Base-by-base conservation (phyloP, 2,888 invertebrate genomes). In the Molanna angustata region DNA sequence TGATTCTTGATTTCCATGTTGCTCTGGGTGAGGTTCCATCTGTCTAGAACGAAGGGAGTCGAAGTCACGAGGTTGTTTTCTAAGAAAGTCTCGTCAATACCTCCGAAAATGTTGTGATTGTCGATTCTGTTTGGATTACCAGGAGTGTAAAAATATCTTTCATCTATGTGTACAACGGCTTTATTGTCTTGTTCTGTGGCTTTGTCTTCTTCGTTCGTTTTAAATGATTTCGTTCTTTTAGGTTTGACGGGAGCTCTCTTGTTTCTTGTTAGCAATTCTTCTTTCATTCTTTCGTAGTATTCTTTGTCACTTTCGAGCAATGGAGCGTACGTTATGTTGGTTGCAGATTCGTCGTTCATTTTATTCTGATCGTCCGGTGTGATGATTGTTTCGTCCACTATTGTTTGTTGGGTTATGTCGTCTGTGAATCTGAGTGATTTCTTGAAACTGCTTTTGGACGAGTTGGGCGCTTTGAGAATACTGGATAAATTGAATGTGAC, bases 271-370 rank as follows among this genome's bases (percentile, higher is more conserved):
- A 48, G 17, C 6, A 53, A 32, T 22, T 47, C 21, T 4, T 31
- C 7, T 11, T 48, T 53, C 52, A 53, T 53, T 13, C 21, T 48
- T 3, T 22, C 42, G 17, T 53, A 53, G 39, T 48, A 53, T n/a
- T 42, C 37, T 11, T 27, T 41, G 13, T 53, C 43, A n/a, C 19
- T 41, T 37, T 46, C 40, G 19, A 27, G 14, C 14, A 16, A n/a
- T 18, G 27, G 11, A 3, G 19, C 18, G 20, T n/a, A 14, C 19
- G n/a, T 39, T 9, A 9, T 7, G 6, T 39, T 43, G 13, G 37
- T 22, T 4, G 11, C 14, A 9, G 42, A 35, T 2, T 19, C 9
- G 11, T 27, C 18, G 16, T 32, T n/a, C 3, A 7, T 16, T 17
- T 51, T 27, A 4, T 27, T 1, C 13, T 11, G 22, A 18, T 39